Evolutionary conservation across 2,797 vertebrate species (phyloP).

Genomic region (Cyprinella venusta): DNA sequence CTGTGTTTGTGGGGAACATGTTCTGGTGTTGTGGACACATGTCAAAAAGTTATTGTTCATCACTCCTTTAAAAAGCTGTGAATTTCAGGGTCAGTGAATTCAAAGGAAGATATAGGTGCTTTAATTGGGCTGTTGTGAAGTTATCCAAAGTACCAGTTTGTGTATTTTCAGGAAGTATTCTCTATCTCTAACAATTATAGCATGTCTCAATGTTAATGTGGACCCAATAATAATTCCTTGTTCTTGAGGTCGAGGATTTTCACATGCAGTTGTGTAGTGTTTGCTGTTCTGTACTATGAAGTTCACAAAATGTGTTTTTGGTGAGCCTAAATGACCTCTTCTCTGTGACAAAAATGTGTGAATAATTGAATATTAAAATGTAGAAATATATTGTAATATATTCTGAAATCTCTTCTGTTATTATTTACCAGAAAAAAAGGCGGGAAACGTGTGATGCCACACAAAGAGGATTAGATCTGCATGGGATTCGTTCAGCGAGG

Average conservation of each 20-base stretch:
- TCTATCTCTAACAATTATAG: constrained; percentile 17
- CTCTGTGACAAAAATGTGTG: constrained; percentile 58
- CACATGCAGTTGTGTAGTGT: constrained; percentile 30
- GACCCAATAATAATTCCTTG: background rate
- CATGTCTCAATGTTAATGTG: constrained; percentile 30
- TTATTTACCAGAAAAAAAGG: constrained; percentile 85
- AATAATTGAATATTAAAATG: constrained; percentile 43
- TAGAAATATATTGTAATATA: constrained; percentile 65
- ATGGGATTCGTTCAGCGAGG: constrained; percentile 82
- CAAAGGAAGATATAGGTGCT: constrained; percentile 1
- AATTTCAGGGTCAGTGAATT: constrained; percentile 3
- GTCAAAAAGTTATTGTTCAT: constrained; percentile 26
- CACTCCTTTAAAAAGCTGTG: constrained; percentile 7
- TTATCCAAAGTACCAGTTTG: constrained; percentile 12
- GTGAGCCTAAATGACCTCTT: constrained; percentile 11
- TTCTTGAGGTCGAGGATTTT: constrained; percentile 21
- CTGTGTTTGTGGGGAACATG: constrained; percentile 30
- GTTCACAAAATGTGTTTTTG: constrained; percentile 22
- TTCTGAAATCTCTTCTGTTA: constrained; percentile 80
- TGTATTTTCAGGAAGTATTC: constrained; percentile 31
- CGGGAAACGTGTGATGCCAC: constrained; percentile 83
- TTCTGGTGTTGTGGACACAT: constrained; percentile 36
- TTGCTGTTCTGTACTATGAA: constrained; percentile 37
- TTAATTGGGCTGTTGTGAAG: constrained; percentile 20
- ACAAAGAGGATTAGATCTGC: constrained; percentile 84